Conservation (phyloP, 64 coral and sea anemone species). For the Stichodactyla mertensii region DNA sequence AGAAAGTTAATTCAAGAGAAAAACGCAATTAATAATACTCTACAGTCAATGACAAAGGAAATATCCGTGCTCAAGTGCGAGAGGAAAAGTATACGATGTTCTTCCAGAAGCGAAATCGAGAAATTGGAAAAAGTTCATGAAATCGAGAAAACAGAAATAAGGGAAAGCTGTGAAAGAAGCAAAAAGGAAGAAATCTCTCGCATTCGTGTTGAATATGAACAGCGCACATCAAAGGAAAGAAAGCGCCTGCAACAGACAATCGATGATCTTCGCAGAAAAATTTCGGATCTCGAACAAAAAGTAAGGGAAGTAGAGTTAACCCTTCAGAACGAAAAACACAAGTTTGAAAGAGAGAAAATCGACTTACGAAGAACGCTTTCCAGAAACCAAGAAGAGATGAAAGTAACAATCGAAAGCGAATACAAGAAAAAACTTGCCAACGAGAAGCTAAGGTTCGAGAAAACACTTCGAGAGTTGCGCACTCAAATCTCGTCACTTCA, state of each 20-base stretch:
- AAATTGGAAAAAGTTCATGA: slow-evolving; percentile 42
- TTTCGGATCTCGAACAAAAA: slow-evolving; percentile 47
- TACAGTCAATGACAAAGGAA: slow-evolving; percentile 61
- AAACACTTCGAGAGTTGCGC: slow-evolving; percentile 60
- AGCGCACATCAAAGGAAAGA: slow-evolving; percentile 47
- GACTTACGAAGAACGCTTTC: slow-evolving; percentile 43
- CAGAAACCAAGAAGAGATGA: slow-evolving; percentile 64
- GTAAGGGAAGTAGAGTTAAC: slow-evolving; percentile 46
- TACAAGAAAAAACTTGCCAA: slow-evolving; percentile 63
- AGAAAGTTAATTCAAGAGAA: slow-evolving; percentile 42
- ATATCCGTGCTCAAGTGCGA: slow-evolving; percentile 56
- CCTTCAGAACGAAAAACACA: slow-evolving; percentile 51
- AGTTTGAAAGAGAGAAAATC: slow-evolving; percentile 33
- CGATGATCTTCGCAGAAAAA: slow-evolving; percentile 69
- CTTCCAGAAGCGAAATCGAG: slow-evolving; percentile 39
- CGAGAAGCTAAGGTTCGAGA: slow-evolving; percentile 68
- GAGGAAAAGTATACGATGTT: slow-evolving; percentile 21
- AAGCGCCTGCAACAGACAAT: slow-evolving; percentile 42
- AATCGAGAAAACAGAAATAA: slow-evolving; percentile 56
- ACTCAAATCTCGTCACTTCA: slow-evolving; percentile 74
- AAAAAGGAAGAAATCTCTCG: slow-evolving; percentile 63
- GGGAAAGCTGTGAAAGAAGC: slow-evolving; percentile 40
- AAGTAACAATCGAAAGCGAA: slow-evolving; percentile 45
- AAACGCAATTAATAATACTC: slow-evolving; percentile 31
- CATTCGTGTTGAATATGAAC: slow-evolving; percentile 42